These are phyloP conservation scores for Cyprinodon variegatus DNA, from an alignment of 2,113 vertebrate genomes.

Conservation along the genomic window DNA sequence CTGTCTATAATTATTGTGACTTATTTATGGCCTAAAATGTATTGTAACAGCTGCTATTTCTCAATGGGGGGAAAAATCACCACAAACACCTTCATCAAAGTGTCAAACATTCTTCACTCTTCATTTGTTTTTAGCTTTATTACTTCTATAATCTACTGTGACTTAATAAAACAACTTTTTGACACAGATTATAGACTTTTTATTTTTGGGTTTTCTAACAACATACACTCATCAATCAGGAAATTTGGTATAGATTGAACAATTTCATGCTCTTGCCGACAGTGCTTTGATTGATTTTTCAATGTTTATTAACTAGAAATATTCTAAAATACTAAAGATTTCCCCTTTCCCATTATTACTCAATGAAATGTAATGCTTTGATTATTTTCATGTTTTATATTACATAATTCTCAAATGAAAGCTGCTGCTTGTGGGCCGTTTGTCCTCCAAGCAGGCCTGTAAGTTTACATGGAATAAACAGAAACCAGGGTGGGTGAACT, in stretches of 20 bases:
- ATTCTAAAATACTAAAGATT: not conserved
- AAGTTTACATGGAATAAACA: not conserved
- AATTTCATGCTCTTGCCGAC: not conserved
- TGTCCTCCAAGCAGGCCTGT: not conserved
- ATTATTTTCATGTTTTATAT: too few species aligned
- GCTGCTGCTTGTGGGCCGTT: not conserved
- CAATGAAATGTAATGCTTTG: not conserved
- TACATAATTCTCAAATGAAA: not conserved
- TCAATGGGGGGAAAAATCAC: constrained; percentile 42
- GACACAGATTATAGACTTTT: not conserved
- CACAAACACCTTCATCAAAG: constrained; percentile 13
- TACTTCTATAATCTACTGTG: not conserved
- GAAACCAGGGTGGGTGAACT: not conserved
- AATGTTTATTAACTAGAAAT: not conserved
- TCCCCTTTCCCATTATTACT: not conserved
- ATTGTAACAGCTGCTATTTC: constrained; percentile 52
- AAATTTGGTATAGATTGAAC: not conserved
- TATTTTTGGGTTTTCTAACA: not conserved
- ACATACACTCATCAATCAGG: not conserved
- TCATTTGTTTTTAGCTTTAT: constrained; percentile 1
- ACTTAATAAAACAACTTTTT: not conserved
- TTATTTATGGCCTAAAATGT: constrained; percentile 48
- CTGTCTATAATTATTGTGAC: constrained; percentile 42
- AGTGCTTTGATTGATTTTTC: not conserved
- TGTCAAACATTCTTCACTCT: constrained; percentile 11